Evolutionary conservation across 1,140 invertebrate genomes (phyloP), one percentile per base, ranked within the genome.

Genomic region (Bursaphelenchus mucronatus): DNA sequence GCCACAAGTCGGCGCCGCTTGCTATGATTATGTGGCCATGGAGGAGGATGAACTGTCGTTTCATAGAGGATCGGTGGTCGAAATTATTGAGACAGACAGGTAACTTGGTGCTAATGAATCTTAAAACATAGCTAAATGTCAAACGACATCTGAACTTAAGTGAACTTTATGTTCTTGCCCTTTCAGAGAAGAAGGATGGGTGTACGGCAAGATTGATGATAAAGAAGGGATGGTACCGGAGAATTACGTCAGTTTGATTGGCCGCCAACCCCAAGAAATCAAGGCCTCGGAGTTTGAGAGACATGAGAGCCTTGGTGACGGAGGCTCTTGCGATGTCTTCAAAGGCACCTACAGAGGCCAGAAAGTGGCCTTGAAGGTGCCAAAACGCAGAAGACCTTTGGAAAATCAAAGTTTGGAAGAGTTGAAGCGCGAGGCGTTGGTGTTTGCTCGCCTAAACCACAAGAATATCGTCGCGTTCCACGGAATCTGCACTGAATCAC

Each of bases 61-160:
- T 44, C 11, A 59, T 3, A 39, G 57, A 4, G 57, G 57, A n/a
- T 41, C 57, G 1, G 47, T 59, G 11, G 57, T 59, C 11, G 57
- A 59, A 9, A 59, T 59, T 43, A n/a, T 59, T n/a, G 57, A 59
- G 6, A 59, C 11, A 59, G 45, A 59, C 13, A 30, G 44, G 57
- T 59, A 39, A 50, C 6, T 59, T 59, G 41, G 6, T 39, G 3
- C 30, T 30, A 30, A 30, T 30, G 30, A 30, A 5, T 30, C 5
- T 30, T 1, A 30, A 30, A 30, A 30, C 30, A 30, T 30, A 3
- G 30, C 30, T 30, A 30, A 30, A 30, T 30, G 5, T 30, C 5
- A 30, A n/a, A n/a, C n/a, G n/a, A n/a, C n/a, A n/a, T n/a, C n/a
- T n/a, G n/a, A n/a, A n/a, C n/a, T n/a, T 44, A n/a, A 15, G 4